Base-by-base conservation (phyloP, 2,797 vertebrate species). In the Tachyglossus aculeatus region DNA sequence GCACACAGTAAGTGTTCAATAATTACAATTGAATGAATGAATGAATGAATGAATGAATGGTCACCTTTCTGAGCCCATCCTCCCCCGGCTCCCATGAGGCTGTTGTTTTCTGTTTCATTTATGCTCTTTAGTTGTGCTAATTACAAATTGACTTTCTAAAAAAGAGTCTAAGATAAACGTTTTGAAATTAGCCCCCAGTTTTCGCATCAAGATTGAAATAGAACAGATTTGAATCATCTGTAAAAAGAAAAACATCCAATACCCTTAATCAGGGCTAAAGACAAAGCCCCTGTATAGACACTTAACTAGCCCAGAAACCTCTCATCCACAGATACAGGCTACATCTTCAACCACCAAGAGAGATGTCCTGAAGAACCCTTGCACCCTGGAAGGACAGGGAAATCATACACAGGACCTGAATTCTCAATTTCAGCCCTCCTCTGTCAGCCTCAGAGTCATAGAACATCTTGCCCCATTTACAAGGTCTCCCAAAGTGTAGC, bases 121-220 rank as follows among this genome's bases (percentile, higher is more conserved):
- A n/a, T n/a, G n/a, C n/a, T n/a, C n/a, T n/a, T n/a, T n/a, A n/a
- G n/a, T n/a, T 69, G 62, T 61, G 53, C 65, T 77, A 72, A 72
- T 67, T 56, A 16, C 55, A 59, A 59, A 70, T 63, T 71, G 34
- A 22, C 16, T 31, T 16, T 24, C 47, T 12, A 51, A 67, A 78
- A 64, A 74, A 78, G 69, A 56, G 67, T 54, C 43, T 47, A 69
- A 69, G 56, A 68, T 47, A 27, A 44, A 38, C 50, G 53, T n/a
- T 67, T 67, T 74, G 47, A 54, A 63, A 60, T 45, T 69, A 63
- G 50, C 53, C 11, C 52, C 55, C 59, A 32, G 34, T 25, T 52
- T 71, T 34, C 31, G 25, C 44, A n/a, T 7, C 51, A 37, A n/a
- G 18, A 59, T 27, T 29, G 15, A 47, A 7, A 39, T 74, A 71